Percentiles rank a stretch among this genome's conserved stretches.
These are phyloP conservation scores for Zhengitettix transpicula DNA, from an alignment of 2,888 invertebrate genomes.

Conservation along the genomic window DNA sequence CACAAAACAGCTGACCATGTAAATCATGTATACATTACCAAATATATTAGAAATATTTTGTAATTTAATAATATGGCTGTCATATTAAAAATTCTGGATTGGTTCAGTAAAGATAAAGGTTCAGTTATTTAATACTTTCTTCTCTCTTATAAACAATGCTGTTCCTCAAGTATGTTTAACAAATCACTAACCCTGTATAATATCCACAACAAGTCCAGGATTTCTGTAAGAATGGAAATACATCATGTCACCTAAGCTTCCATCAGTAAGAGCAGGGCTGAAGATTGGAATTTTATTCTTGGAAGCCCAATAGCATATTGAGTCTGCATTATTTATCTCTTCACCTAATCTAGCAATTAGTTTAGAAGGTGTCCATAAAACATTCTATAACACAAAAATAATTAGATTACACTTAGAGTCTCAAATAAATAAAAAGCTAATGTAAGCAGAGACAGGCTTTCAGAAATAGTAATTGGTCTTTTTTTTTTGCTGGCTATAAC, in stretches of 20 bases:
- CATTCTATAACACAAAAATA: constrained; percentile 25
- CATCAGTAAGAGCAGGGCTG: constrained; percentile 95
- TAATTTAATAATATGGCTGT: too few relatives aligned
- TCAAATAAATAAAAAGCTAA: too few relatives aligned
- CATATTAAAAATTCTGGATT: too few relatives aligned
- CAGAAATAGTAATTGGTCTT: too few relatives aligned
- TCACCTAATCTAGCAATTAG: constrained; percentile 71
- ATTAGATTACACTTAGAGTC: too few relatives aligned
- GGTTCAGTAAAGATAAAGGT: too few relatives aligned
- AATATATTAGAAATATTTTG: too few relatives aligned
- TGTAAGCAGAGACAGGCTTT: too few relatives aligned
- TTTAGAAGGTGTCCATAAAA: constrained; percentile 84
- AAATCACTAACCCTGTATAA: constrained; percentile 49
- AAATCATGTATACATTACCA: too few relatives aligned
- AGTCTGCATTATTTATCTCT: constrained; percentile 75
- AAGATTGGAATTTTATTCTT: constrained; percentile 94
- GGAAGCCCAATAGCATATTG: constrained; percentile 94
- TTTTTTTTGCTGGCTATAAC: too few relatives aligned
- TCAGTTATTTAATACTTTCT: neutral
- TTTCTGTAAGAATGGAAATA: constrained; percentile 91
- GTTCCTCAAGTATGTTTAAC: too few relatives aligned
- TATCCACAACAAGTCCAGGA: constrained; percentile 85
- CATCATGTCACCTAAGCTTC: constrained; percentile 96
- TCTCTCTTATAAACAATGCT: neutral
- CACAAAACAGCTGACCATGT: too few relatives aligned